phyloP scores from a whole-genome alignment of 2,888 invertebrate species.

The Melieria omissa region DNA sequence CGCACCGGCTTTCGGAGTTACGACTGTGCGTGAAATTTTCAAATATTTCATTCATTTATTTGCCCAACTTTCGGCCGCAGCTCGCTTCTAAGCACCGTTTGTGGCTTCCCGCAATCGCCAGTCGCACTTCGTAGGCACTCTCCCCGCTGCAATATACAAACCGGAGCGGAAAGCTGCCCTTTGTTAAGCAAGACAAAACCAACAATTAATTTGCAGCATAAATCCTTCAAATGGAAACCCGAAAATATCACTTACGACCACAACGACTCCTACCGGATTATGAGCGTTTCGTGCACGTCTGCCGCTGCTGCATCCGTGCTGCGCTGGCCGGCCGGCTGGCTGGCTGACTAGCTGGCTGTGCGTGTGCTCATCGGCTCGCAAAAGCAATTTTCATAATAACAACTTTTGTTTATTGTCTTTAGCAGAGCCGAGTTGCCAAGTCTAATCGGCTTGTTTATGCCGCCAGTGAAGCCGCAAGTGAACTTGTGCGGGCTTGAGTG shows the following conservation, averaged over 20 bases:
- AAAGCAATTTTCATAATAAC: constrained; percentile 55
- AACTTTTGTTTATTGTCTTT: constrained; percentile 63
- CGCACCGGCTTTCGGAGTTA: no score
- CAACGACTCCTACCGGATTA: background rate
- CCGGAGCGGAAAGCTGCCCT: background rate
- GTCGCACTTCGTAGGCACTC: no score
- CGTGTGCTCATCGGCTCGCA: background rate
- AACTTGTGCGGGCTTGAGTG: no score
- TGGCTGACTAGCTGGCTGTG: background rate
- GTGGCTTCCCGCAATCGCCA: no score
- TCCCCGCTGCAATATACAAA: no score
- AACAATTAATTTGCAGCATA: constrained; percentile 61
- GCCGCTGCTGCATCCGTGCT: background rate
- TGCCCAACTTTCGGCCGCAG: no score
- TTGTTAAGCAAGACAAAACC: constrained; percentile 39
- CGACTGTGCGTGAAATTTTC: no score
- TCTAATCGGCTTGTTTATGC: constrained; percentile 48
- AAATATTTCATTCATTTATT: no score
- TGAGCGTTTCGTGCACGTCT: no score
- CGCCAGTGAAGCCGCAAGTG: no score
- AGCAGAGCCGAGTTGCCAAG: constrained; percentile 55
- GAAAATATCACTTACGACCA: constrained; percentile 32
- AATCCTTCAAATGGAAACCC: constrained; percentile 45
- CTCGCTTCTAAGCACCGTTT: background rate
- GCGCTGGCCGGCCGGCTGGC: background rate